Evolutionary conservation across 2,113 vertebrate genomes (phyloP).

Genomic region (Miniopterus natalensis): DNA sequence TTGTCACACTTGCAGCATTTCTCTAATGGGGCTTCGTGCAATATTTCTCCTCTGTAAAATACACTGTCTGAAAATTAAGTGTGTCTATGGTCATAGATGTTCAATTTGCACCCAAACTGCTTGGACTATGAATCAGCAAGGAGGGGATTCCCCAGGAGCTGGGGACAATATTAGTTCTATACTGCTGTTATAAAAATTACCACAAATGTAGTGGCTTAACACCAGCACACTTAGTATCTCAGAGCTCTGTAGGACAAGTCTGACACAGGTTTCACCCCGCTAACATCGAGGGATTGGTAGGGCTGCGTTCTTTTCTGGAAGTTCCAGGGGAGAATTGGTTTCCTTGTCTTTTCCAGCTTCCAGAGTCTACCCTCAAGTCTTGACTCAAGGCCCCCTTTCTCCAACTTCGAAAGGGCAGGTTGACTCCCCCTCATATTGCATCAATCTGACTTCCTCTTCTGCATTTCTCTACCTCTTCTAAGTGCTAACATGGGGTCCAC

Average conservation of each 20-base stretch:
- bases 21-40: background rate
- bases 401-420: background rate
- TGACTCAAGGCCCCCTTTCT: background rate
- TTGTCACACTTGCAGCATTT: background rate
- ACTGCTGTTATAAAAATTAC: background rate
- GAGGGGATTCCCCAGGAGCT: background rate
- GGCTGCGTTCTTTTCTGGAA: background rate
- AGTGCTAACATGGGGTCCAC: background rate
- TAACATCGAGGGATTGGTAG: background rate
- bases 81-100: background rate
- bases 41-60: background rate
- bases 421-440: background rate
- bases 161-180: background rate
- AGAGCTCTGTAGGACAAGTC: background rate
- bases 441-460: background rate
- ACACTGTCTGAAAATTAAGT: background rate
- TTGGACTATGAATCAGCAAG: background rate
- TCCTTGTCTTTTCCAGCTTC: background rate
- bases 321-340: background rate
- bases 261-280: background rate
- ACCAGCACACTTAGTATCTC: background rate
- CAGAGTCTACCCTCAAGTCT: fast-evolving
- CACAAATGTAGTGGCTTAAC: background rate
- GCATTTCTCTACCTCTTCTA: background rate
- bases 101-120: background rate